These are phyloP conservation scores for Centruroides vittatus DNA, from an alignment of 1,140 invertebrate species.

Conservation along the genomic window DNA sequence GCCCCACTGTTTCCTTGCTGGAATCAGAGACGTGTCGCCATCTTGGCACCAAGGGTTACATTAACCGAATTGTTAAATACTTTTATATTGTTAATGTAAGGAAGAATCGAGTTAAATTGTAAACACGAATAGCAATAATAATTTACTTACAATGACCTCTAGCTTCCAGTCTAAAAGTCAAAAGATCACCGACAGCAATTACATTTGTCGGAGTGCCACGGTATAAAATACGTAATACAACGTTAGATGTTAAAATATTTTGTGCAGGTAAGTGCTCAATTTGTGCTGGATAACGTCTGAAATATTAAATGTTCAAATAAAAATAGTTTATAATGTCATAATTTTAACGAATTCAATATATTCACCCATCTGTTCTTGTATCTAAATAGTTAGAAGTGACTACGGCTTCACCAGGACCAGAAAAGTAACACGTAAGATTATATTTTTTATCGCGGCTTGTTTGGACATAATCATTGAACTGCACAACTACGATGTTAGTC, in stretches of 20 bases:
- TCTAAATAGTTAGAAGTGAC: constrained; percentile 87
- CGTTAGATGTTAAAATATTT: constrained; percentile 72
- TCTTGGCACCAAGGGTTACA: too few relatives aligned
- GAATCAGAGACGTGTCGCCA: too few relatives aligned
- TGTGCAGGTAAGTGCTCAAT: constrained; percentile 82
- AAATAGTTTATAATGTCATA: too few relatives aligned
- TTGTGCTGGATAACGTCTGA: constrained; percentile 64
- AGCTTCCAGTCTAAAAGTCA: constrained; percentile 75
- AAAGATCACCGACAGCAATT: constrained; percentile 81
- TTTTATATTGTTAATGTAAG: too few relatives aligned
- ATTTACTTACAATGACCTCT: constrained; percentile 77
- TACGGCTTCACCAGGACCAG: constrained; percentile 77
- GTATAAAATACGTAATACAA: constrained; percentile 68
- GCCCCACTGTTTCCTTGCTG: too few relatives aligned
- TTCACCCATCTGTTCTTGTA: constrained; percentile 44
- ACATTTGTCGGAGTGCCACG: constrained; percentile 80
- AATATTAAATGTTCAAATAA: constrained; percentile 1
- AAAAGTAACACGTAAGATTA: constrained; percentile 77
- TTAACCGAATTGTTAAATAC: too few relatives aligned
- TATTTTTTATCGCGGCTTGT: constrained; percentile 79
- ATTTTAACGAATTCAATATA: neutral
- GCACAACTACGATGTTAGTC: constrained; percentile 86
- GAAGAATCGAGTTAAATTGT: too few relatives aligned
- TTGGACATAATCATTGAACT: constrained; percentile 84
- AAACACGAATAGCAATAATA: neutral